These are phyloP conservation scores for Capromys pilorides DNA, from an alignment of 2,797 vertebrate genomes.

Conservation along the genomic window DNA sequence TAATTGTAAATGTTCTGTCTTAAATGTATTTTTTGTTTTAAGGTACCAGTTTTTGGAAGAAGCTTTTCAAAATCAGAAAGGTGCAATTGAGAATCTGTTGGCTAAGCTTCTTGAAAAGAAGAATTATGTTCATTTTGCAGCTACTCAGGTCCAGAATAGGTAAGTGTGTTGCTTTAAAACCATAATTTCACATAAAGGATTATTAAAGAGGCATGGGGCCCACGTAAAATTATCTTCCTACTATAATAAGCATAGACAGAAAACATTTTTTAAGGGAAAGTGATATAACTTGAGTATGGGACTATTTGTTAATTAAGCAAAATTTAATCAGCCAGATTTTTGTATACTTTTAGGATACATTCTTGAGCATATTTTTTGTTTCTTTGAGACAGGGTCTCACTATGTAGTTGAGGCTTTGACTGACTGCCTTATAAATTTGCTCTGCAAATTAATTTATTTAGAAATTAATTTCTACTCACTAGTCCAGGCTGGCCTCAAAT, in stretches of 20 bases:
- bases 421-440: no score
- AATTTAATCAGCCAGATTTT: constrained; percentile 39
- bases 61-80: constrained; percentile 98
- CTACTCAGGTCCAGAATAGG: constrained; percentile 97
- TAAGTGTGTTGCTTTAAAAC: constrained; percentile 80
- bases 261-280: constrained; percentile 6
- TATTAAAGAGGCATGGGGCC: constrained; percentile 10
- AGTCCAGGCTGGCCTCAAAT: no score
- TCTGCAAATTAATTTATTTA: no score
- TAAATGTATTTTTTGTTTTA: constrained; percentile 70
- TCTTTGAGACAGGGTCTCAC: not conserved
- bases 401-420: no score
- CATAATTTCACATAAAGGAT: constrained; percentile 38
- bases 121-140: constrained; percentile 96
- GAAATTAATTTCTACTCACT: no score
- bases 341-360: constrained; percentile 20
- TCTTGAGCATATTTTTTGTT: not conserved
- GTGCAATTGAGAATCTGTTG: constrained; percentile 94
- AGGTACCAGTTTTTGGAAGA: constrained; percentile 99
- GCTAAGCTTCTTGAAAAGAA: constrained; percentile 97
- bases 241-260: constrained; percentile 17
- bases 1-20: not conserved
- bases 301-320: constrained; percentile 55
- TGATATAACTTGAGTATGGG: constrained; percentile 37
- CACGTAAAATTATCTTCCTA: constrained; percentile 34